Evolutionary conservation across 2,888 invertebrate genomes (phyloP).

Genomic region (Hydroisotoma schaefferi): DNA sequence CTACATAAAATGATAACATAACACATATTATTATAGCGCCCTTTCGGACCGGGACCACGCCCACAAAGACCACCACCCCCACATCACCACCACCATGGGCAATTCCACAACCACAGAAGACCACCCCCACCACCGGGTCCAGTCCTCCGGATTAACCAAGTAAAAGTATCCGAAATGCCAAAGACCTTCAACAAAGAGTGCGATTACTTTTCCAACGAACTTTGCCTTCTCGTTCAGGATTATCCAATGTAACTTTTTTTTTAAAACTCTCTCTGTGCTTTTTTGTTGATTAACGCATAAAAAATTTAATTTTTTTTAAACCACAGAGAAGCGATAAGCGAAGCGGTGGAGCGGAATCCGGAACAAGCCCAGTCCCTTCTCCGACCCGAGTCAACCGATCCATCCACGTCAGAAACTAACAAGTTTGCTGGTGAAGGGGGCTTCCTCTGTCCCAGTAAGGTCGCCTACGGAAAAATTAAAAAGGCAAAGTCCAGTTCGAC

Average conservation of each 20-base stretch:
- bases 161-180: constrained; percentile 43
- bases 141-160: constrained; percentile 38
- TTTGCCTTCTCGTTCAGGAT: constrained; percentile 69
- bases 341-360: constrained; percentile 54
- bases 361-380: neutral
- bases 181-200: constrained; percentile 54
- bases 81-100: constrained; percentile 5
- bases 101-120: constrained; percentile 19
- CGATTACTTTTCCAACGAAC: constrained; percentile 65
- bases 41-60: no score
- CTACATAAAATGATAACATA: no score
- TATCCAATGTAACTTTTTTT: constrained; percentile 65
- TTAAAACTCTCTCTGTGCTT: neutral
- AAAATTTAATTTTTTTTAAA: constrained; percentile 48
- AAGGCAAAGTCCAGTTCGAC: constrained; percentile 69
- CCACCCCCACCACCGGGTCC: constrained; percentile 14
- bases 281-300: neutral
- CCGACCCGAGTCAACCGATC: neutral
- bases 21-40: no score
- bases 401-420: constrained; percentile 4
- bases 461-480: constrained; percentile 75
- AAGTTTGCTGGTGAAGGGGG: constrained; percentile 61
- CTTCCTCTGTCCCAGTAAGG: constrained; percentile 73
- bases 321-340: constrained; percentile 51
- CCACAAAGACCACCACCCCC: constrained; percentile 26